Evolutionary conservation across 2,797 vertebrate species (phyloP).

Genomic region (Astyanax mexicanus): DNA sequence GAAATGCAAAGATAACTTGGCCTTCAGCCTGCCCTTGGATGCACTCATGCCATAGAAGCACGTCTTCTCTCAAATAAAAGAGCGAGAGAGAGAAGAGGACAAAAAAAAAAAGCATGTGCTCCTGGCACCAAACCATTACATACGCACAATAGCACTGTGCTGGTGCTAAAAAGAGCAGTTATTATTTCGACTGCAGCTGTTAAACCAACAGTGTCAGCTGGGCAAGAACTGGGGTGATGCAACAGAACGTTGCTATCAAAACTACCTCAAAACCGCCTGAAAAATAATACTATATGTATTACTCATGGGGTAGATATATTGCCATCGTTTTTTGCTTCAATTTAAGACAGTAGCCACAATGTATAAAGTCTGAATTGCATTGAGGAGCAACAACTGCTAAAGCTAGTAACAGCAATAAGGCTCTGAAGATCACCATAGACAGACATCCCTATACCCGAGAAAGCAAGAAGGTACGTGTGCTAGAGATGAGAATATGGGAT

Average conservation of each 20-base stretch:
- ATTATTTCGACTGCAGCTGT: not conserved
- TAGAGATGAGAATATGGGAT: too few relatives aligned
- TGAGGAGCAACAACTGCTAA: too few relatives aligned
- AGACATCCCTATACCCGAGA: too few relatives aligned
- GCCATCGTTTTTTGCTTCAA: too few relatives aligned
- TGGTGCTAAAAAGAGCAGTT: not conserved
- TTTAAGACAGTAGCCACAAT: too few relatives aligned
- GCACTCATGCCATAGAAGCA: constrained; percentile 10
- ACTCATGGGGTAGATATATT: too few relatives aligned
- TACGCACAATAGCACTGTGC: not conserved
- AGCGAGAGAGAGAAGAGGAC: not conserved
- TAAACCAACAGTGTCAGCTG: not conserved
- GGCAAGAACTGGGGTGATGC: not conserved
- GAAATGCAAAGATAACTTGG: constrained; percentile 62
- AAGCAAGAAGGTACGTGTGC: too few relatives aligned
- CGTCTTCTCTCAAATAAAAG: constrained; percentile 31
- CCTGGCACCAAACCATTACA: not conserved
- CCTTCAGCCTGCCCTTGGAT: constrained; percentile 49
- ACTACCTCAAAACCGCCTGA: too few relatives aligned
- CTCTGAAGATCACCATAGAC: too few relatives aligned
- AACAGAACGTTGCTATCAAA: not conserved
- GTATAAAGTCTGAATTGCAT: too few relatives aligned
- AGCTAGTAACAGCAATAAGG: too few relatives aligned
- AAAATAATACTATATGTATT: too few relatives aligned
- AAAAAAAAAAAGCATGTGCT: not conserved